A percentile compares a stretch with the other conserved stretches of the same genome.
Conservation (phyloP, 2,888 invertebrate species). For the Tipula helvola region DNA sequence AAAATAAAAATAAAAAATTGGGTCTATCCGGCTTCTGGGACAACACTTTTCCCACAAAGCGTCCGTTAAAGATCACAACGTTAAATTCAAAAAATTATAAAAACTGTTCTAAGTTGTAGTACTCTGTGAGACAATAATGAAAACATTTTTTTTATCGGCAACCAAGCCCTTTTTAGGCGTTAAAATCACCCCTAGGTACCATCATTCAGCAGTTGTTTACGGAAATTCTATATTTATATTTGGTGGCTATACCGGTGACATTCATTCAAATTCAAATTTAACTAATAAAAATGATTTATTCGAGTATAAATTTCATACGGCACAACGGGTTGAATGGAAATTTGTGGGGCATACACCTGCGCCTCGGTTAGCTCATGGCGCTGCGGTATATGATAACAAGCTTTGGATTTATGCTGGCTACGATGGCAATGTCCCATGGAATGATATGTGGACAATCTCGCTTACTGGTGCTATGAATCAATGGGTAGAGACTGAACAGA, state of each 20-base stretch:
- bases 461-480: slow-evolving; percentile 58
- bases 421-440: slow-evolving; percentile 87
- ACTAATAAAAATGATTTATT: slow-evolving; percentile 93
- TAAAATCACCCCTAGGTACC: slow-evolving; percentile 87
- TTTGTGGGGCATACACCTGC: slow-evolving; percentile 77
- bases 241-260: slow-evolving; percentile 94
- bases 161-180: no score
- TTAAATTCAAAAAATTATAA: no score
- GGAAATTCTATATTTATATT: slow-evolving; percentile 91
- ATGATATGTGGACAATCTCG: slow-evolving; percentile 95
- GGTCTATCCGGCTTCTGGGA: no score
- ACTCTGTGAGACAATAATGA: no score
- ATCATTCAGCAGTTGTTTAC: slow-evolving; percentile 83
- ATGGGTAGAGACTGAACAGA: slow-evolving; percentile 78
- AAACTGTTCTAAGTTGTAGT: no score
- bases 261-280: slow-evolving; percentile 88
- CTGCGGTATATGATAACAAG: slow-evolving; percentile 85
- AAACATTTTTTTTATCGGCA: no score
- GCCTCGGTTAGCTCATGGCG: slow-evolving; percentile 87
- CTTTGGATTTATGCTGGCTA: slow-evolving; percentile 96
- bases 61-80: no score
- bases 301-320: slow-evolving; percentile 84
- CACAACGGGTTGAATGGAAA: slow-evolving; percentile 92
- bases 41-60: no score
- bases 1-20: no score